Conservation (phyloP, 1,140 invertebrate genomes). For the Drosophila nigrodunni region DNA sequence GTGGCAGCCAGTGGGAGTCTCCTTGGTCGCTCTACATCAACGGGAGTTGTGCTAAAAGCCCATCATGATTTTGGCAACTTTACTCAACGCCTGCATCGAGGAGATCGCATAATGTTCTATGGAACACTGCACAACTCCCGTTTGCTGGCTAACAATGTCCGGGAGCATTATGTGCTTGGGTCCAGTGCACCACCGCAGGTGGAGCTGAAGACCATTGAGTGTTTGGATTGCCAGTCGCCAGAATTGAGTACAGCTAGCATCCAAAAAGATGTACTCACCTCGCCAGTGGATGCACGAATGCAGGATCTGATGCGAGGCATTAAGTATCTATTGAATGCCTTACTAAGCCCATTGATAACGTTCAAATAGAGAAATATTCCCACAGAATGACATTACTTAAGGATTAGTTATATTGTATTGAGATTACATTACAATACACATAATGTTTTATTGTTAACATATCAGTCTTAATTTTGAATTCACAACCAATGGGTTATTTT, state of each 20-base stretch:
- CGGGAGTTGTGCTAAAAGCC: conserved; percentile 87
- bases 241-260: conserved; percentile 85
- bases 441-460: conserved; percentile 36
- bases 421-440: conserved; percentile 13
- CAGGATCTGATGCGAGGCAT: conserved; percentile 87
- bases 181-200: conserved; percentile 86
- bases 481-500: background rate
- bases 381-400: conserved; percentile 1
- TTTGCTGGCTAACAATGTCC: conserved; percentile 50
- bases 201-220: conserved; percentile 88
- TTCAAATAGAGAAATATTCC: conserved; percentile 86
- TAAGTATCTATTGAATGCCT: conserved; percentile 90
- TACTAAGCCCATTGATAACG: conserved; percentile 90
- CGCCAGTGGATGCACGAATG: conserved; percentile 85
- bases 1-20: conserved; percentile 87
- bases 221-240: conserved; percentile 88
- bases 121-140: conserved; percentile 86
- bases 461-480: background rate
- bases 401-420: conserved; percentile 15
- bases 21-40: conserved; percentile 86
- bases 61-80: conserved; percentile 89
- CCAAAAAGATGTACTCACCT: conserved; percentile 79
- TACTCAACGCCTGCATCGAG: conserved; percentile 87
- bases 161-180: conserved; percentile 80
- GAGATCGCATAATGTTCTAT: conserved; percentile 90